Conservation (phyloP, 2,797 vertebrate species). For the Basileuterus tristriatus region DNA sequence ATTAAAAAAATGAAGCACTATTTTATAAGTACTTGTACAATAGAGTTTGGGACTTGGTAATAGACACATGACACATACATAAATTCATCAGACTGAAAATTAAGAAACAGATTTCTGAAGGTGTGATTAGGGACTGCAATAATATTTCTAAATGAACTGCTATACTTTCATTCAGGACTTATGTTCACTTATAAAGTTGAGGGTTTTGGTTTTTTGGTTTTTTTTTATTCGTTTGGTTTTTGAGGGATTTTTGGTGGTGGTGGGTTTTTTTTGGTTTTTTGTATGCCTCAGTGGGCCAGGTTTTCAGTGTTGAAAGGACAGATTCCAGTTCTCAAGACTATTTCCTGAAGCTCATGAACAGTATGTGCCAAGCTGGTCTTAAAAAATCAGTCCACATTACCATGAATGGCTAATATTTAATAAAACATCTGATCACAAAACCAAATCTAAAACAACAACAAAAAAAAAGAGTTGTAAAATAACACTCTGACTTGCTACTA, state of each 20-base stretch:
- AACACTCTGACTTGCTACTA: neutral
- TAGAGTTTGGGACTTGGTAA: neutral
- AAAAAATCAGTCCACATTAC: neutral
- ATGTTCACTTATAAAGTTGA: neutral
- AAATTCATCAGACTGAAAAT: conserved; percentile 16
- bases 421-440: conserved; percentile 49
- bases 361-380: neutral
- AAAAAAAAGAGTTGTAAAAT: neutral
- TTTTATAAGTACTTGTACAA: neutral
- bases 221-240: neutral
- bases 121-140: neutral
- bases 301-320: neutral
- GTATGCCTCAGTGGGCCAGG: neutral
- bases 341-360: neutral
- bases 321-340: neutral
- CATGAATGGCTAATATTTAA: conserved; percentile 35
- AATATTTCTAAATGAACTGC: neutral
- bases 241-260: neutral
- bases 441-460: neutral
- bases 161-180: neutral
- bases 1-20: neutral
- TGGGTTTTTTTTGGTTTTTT: neutral
- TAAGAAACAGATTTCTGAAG: neutral
- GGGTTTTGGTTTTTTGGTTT: neutral
- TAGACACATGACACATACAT: neutral